Base-by-base conservation (phyloP, 2,888 invertebrate species). In the Papilio gigon region DNA sequence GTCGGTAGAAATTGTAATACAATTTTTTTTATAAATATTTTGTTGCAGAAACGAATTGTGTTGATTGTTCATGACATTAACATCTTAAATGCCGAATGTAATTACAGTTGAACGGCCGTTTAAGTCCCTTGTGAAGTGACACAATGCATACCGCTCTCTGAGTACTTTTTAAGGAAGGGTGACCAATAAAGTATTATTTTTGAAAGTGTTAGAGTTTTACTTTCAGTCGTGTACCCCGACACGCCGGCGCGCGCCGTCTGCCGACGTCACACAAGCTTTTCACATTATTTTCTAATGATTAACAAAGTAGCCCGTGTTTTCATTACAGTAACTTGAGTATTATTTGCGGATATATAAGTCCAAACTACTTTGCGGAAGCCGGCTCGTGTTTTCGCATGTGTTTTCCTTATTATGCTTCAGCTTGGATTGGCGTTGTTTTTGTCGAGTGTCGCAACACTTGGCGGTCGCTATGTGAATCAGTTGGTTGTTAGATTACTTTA, bases 331-430 rank as follows among this genome's bases (percentile, higher is more conserved):
- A 47, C 12, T 27, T 17, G 17, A 56, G 30, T 14, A 30, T 30
- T 56, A 56, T 56, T 56, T 56, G 17, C 53, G 30, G 53, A 30
- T 56, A 56, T 56, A 56, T 27, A 30, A 56, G 53, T 17, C 17
- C 14, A 56, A 56, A 17, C 53, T 8, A n/a, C 9, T 17, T n/a
- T 6, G 14, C 30, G 30, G 53, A 27, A 17, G 14, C 9, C 53
- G 30, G 30, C n/a, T 27, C 53, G 53, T 30, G 53, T 56, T 56
- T 56, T 56, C 30, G 30, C n/a, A 9, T 53, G 53, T 30, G 27
- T 53, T 53, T 53, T 30, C 53, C 53, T 56, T 56, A 30, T 56
- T 56, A 56, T 56, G 30, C n/a, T 30, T 30, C 30, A 17, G 4
- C 17, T 56, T 17, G 27, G 25, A 53, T 27, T 56, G 53, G 30